Base-by-base conservation (phyloP, 2,888 invertebrate genomes). In the Melipona beecheii region DNA sequence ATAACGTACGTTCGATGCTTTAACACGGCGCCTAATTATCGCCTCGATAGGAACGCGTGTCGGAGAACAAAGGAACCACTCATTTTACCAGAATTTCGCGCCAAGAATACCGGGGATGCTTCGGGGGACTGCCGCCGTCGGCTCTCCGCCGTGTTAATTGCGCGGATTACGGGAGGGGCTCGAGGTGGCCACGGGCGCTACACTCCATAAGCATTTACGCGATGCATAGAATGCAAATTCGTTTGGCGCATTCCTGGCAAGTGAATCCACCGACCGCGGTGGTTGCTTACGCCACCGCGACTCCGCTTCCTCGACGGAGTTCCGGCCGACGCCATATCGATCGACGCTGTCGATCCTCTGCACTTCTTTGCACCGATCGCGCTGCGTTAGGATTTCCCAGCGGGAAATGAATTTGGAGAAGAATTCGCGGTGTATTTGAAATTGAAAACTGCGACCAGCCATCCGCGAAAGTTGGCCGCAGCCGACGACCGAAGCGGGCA, bases 201-300 rank as follows among this genome's bases (percentile, higher is more conserved):
- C 82, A 81, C 84, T 83, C 88, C 79, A 81, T 81, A 82, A 84
- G 82, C 82, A 88, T 89, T 87, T 80, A 86, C 81, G 90, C 89
- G 79, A 88, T 82, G 89, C 91, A 88, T 91, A 93, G 92, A 93
- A 93, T 93, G 92, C 92, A 93, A 92, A 93, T 92, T 93, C 89
- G 84, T 86, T 80, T 78, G 87, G 82, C 78, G 88, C 89, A 90
- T 92, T 91, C 91, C 89, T 86, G 78, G 81, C 78, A 83, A 87
- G 87, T 88, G 91, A 92, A 89, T 90, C 90, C 78, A 76, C 77
- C 84, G 78, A 69, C 58, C 60, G 50, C 71, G 68, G 43, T 43
- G 43, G 43, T 70, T 70, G 68, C 64, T 71, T 71, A 58, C 70
- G 82, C 70, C 76, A 65, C 36, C n/a, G 58, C 62, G 50, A 17